These are phyloP conservation scores for Cotesia glomerata DNA, from an alignment of 1,140 invertebrate species.

Conservation along the genomic window DNA sequence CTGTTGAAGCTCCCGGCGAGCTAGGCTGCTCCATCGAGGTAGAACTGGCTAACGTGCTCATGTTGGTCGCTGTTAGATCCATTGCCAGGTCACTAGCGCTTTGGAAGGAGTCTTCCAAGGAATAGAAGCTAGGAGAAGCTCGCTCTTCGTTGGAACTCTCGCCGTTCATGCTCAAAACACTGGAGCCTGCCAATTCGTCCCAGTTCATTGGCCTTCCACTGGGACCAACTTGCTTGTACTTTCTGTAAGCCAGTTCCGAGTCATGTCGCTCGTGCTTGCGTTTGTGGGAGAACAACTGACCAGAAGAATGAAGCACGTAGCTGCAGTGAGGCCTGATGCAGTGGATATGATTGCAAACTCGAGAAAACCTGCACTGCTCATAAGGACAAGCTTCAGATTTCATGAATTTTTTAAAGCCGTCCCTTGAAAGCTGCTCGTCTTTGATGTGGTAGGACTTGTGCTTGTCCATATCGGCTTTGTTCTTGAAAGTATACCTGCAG, in stretches of 20 bases:
- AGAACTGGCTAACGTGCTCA: conserved; percentile 39
- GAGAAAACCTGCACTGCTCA: conserved; percentile 89
- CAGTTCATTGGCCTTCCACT: conserved; percentile 43
- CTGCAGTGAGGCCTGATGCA: conserved; percentile 94
- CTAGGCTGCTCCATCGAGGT: conserved; percentile 33
- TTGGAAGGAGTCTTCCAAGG: conserved; percentile 60
- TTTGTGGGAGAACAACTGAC: conserved; percentile 97
- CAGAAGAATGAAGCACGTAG: conserved; percentile 94
- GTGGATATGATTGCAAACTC: conserved; percentile 97
- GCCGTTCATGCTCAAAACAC: conserved; percentile 58
- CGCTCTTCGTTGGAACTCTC: conserved; percentile 63
- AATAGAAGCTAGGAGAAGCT: conserved; percentile 60
- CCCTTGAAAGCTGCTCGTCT: conserved; percentile 92
- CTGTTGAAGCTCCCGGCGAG: conserved; percentile 10
- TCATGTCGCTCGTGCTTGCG: conserved; percentile 95
- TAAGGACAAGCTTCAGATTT: conserved; percentile 95
- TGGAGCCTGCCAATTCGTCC: conserved; percentile 48
- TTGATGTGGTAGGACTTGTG: conserved; percentile 99
- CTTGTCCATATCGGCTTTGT: conserved; percentile 99
- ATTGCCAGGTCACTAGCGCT: conserved; percentile 59
- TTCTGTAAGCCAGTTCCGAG: conserved; percentile 82
- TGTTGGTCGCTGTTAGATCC: conserved; percentile 55
- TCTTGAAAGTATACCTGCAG: conserved; percentile 97
- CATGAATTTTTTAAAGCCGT: conserved; percentile 99
- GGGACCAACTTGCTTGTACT: conserved; percentile 72